Evolutionary conservation across 2,113 vertebrate species (phyloP), one percentile per base, ranked within the genome.

Genomic region (Sakesphorus luctuosus): DNA sequence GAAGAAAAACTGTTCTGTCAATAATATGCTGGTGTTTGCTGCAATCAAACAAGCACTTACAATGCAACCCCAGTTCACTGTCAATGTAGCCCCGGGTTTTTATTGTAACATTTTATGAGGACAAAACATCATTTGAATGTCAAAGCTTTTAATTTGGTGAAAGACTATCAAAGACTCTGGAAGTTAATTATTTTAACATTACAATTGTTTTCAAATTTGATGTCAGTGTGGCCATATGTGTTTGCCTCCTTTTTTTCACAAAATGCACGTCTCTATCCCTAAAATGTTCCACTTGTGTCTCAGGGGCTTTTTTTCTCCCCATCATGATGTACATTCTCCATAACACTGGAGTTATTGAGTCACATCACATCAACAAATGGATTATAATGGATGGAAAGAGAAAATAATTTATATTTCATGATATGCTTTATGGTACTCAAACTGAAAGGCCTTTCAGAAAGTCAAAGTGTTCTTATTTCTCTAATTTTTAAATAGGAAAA

Each of bases 1-100:
- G 62, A 75, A 80, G 80, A 89, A 94, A 94, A 95, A 82, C 56
- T 94, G 38, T 29, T 96, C 62, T 87, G 61, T 82, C 91, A 90
- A 55, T 81, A 79, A 73, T 2, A 31, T 10, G 52, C 58, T 49
- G 28, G 65, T 53, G 68, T 52, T 90, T 65, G 52, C 65, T 77
- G 82, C 92, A 93, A 49, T 43, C 89, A 79, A 50, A 75, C 36
- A 55, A 72, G 46, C 63, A 38, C 69, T 69, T 15, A 12, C 55
- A 94, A 74, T 83, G 63, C 38, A 88, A 65, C 52, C 61, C 7
- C 44, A 77, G 43, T 59, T 77, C 59, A 84, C 50, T 82, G 56
- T 38, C 50, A 88, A 13, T 43, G 71, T 44, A 90, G 75, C 62
- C 82, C 75, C 81, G 53, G 53, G 33, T 23, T 80, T 89, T 79